phyloP scores from a whole-genome alignment of 2,888 invertebrate species.

The Amphimallon solstitiale region DNA sequence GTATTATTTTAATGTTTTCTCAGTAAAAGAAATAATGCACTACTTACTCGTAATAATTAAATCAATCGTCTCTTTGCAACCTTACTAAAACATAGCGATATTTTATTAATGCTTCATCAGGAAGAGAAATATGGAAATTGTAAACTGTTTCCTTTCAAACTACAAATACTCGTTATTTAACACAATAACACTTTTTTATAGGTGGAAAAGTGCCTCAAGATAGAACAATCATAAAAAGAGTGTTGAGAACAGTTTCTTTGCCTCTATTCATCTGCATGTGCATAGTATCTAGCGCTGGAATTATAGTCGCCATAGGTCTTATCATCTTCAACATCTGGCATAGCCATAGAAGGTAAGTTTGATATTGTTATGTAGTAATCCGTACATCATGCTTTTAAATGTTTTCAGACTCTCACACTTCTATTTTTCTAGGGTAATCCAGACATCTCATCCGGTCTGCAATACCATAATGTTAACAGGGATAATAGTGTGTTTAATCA shows the following conservation, averaged over 20 bases:
- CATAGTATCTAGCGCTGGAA: slow-evolving; percentile 88
- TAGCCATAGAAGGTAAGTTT: slow-evolving; percentile 85
- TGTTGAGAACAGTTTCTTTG: slow-evolving; percentile 86
- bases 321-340: slow-evolving; percentile 94
- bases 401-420: no score
- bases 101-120: no score
- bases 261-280: slow-evolving; percentile 95
- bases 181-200: slow-evolving; percentile 57
- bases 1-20: no score
- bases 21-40: no score
- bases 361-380: not conserved
- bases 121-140: no score
- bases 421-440: slow-evolving; percentile 84
- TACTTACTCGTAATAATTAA: no score
- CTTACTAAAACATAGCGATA: no score
- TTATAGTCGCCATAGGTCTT: slow-evolving; percentile 83
- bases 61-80: no score
- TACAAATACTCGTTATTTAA: no score
- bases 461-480: slow-evolving; percentile 97
- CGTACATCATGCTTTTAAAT: not conserved
- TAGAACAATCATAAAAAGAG: slow-evolving; percentile 87
- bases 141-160: no score
- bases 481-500: slow-evolving; percentile 90
- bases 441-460: slow-evolving; percentile 96
- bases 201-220: slow-evolving; percentile 94